Base-by-base conservation (phyloP, 2,888 invertebrate genomes). In the Chaetogeoica ovagalla region DNA sequence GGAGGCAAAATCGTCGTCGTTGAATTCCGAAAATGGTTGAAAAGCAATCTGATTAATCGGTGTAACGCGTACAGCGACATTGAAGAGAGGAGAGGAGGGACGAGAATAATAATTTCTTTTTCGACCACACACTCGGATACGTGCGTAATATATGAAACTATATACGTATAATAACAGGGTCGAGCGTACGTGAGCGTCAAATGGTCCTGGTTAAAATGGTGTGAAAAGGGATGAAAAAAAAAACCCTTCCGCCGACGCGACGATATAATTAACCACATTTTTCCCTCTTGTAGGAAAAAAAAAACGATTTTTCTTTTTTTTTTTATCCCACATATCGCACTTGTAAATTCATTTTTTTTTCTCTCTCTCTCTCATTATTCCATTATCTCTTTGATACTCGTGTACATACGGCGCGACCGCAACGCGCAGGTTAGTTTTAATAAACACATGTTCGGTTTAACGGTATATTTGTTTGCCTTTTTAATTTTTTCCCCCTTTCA, bases 371-470 rank as follows among this genome's bases (percentile, higher is more conserved):
- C 66, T 69, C 37, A 48, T 60, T 60, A 70, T 76, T 69, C 21
- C 68, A 60, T 76, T 76, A 77, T 77, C 77, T 70, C 69, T 62
- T 70, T 55, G 55, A 48, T 70, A 65, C 8, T 30, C 30, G 4
- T 30, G 4, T 39, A 62, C 39, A 21, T 37, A 63, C 76, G 59
- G 59, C 68, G n/a, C n/a, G 76, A 60, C 52, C 37, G 39, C 65
- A 65, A 55, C 37, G 62, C 30, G 68, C 9, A 21, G 62, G 52
- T 63, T 70, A 7, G 62, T 76, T 68, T 76, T 68, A 68, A 76
- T 68, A 48, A 76, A 76, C 76, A 76, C 37, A 76, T 76, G 76
- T 76, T 66, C 48, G n/a, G 68, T n/a, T 68, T 60, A 69, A 48
- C 60, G 59, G 19, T 68, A 76, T 68, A n/a, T 55, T 48, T 68